Conservation (phyloP, 2,113 vertebrate species). For the Brienomyrus longianalis region DNA sequence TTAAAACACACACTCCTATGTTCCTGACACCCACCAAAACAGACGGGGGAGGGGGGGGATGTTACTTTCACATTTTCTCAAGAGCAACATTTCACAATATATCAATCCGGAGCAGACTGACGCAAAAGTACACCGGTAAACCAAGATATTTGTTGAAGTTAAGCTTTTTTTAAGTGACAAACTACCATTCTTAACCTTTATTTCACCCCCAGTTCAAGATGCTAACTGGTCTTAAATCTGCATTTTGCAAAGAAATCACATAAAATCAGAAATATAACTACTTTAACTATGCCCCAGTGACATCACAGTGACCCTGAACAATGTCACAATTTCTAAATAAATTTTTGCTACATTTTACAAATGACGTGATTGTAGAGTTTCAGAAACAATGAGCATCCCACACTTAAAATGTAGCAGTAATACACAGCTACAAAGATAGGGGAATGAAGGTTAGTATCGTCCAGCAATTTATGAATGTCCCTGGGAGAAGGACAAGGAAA, state of each 20-base stretch:
- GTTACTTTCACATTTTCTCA: not conserved
- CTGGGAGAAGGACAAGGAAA: not conserved
- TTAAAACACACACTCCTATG: not conserved
- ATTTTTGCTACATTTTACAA: not conserved
- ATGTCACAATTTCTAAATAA: not conserved
- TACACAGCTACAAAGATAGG: not conserved
- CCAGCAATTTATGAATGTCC: not conserved
- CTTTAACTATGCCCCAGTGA: not conserved
- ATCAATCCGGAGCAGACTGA: not conserved
- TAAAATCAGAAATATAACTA: not conserved
- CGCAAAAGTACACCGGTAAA: not conserved
- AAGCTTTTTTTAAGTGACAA: not conserved
- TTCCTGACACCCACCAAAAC: not conserved
- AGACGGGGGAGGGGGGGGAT: not conserved
- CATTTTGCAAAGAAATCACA: not conserved
- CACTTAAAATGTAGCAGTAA: not conserved
- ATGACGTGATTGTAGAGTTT: not conserved
- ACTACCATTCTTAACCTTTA: not conserved
- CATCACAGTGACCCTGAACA: not conserved
- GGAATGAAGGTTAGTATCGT: not conserved
- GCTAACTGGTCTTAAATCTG: not conserved
- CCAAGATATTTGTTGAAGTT: not conserved
- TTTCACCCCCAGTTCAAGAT: not conserved
- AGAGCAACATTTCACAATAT: not conserved
- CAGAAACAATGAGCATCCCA: not conserved